Evolutionary conservation across 2,888 invertebrate genomes (phyloP), one percentile per base, ranked within the genome.

Genomic region (Amphipoea oculea): DNA sequence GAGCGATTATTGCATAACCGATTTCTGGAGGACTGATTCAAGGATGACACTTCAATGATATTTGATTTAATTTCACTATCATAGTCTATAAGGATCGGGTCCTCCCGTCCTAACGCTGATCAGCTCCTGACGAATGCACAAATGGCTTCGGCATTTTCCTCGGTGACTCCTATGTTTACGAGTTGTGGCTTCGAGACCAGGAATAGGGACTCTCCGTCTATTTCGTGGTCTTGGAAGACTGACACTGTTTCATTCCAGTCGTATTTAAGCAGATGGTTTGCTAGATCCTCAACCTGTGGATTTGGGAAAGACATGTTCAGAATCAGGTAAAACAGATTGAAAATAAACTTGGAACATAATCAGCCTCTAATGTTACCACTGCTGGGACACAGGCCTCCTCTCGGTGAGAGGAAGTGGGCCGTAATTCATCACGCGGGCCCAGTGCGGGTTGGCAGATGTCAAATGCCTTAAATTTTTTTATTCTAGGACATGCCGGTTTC

Each of bases 171-270:
- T 9, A 96, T 96, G 0, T 89, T 92, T 0, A 94, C 78, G 0
- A 96, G 90, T 83, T 96, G 96, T 0, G 91, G 89, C 70, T 94
- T 96, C 0, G 95, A 94, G 0, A 95, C 96, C 0, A 96, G 88
- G 57, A 94, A 93, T 2, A 96, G 76, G 0, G 96, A 95, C 73
- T 96, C 96, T 0, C 96, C 96, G 14, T 96, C 96, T 0, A 96
- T 95, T 83, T 96, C 96, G 76, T 96, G 95, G n/a, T 96, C 96
- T 76, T 91, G 91, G 17, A 96, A 89, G 0, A 94, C 90, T 2
- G 93, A 88, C 1, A 95, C 94, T 0, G 96, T 95, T 48, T 96
- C 95, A 0, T 87, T 88, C 96, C 96, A 96, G 4, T 92, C 89
- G 86, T 88, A 91, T 80, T 94, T 92, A 0, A 91, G 82, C 1